Base-by-base conservation (phyloP, 1,140 invertebrate genomes). In the Drosophila melanica region DNA sequence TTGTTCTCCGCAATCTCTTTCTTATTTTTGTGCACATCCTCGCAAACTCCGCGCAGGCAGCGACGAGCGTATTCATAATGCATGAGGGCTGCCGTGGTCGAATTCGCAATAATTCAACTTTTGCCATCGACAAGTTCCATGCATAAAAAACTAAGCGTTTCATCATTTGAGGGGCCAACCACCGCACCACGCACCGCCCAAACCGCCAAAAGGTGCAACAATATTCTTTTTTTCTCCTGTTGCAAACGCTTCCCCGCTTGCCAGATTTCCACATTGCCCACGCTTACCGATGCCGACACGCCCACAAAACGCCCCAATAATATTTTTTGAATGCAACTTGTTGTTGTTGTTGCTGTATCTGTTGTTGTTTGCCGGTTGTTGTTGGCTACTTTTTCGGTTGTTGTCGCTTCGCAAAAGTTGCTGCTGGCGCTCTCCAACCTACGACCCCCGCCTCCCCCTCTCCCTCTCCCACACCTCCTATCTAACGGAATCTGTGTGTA, bases 401-500 rank as follows among this genome's bases (percentile, higher is more conserved):
- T 62, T 62, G 57, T 62, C 71, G 57, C 33, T 62, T 55, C 71
- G 41, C 50, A 50, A 67, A 69, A 68, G 58, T 70, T 75, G 66
- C 58, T 51, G 44, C 42, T 74, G 65, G 39, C 64, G 57, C 14
- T 68, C 37, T 48, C 23, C 54, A 73, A 59, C 62, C 53, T 66
- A 51, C 41, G 65, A 54, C 37, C 45, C n/a, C 33, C 12, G 14
- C 27, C 23, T 5, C n/a, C 33, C 53, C 0, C 18, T 14, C 16
- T 16, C 9, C 6, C 12, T 7, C n/a, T 4, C 39, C 10, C 18
- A 33, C 42, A 14, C 18, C 51, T 30, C 37, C 55, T 71, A 54
- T 76, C 48, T 65, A 72, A 72, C 55, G 55, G 57, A 72, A 72
- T 76, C 68, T 76, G 74, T 72, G 74, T 67, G 69, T 72, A 76